Percentiles rank a stretch among this genome's conserved stretches.
These are phyloP conservation scores for Gerris lacustris DNA, from an alignment of 2,888 invertebrate species.

Conservation along the genomic window DNA sequence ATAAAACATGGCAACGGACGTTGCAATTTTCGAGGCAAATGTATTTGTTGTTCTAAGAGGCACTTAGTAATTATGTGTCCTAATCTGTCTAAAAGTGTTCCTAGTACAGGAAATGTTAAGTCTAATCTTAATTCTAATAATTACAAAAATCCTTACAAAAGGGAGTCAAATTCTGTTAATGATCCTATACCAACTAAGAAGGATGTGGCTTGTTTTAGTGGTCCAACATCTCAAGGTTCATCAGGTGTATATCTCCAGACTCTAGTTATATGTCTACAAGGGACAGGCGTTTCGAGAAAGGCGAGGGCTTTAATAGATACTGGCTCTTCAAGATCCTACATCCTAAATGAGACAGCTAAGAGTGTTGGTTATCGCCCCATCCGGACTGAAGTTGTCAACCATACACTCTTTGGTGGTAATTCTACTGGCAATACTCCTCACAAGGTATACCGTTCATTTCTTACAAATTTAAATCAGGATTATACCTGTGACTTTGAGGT, in stretches of 20 bases:
- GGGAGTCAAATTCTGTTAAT: not conserved
- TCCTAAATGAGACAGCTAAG: conserved; percentile 13
- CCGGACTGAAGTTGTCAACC: conserved; percentile 21
- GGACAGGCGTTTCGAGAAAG: not conserved
- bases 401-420: conserved; percentile 13
- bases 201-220: conserved; percentile 1
- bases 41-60: not conserved
- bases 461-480: not conserved
- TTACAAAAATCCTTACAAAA: not conserved
- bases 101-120: not conserved
- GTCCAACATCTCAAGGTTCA: not conserved
- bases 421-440: conserved; percentile 4
- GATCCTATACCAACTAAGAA: not conserved
- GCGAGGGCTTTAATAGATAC: conserved; percentile 10
- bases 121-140: not conserved
- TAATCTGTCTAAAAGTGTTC: not conserved
- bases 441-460: not conserved
- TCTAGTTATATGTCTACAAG: conserved; percentile 5
- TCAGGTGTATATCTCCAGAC: conserved; percentile 4
- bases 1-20: not conserved
- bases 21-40: not conserved
- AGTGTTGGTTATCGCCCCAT: conserved; percentile 15
- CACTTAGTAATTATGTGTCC: not conserved
- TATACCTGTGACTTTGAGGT: conserved; percentile 18
- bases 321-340: conserved; percentile 7